Percentiles rank a stretch among this genome's conserved stretches.
Evolutionary conservation across 2,888 invertebrate species (phyloP).

Genomic region (Agrochola lychnidis): DNA sequence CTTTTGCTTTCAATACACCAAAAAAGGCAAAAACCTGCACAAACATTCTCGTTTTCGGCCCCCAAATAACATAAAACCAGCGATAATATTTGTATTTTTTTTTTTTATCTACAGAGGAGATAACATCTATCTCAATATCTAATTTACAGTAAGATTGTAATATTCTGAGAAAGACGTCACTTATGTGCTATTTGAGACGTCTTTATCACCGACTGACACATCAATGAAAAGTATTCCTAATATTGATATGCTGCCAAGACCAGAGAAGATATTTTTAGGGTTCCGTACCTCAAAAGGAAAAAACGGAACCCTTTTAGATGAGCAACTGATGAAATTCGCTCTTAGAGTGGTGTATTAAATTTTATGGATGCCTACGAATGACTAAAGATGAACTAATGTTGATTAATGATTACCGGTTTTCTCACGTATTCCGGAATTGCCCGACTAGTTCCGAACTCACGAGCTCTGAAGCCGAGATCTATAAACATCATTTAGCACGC

Average conservation of each 20-base stretch:
- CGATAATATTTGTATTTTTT: slow-evolving; percentile 1
- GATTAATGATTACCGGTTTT: neutral
- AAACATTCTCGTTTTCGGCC: neutral
- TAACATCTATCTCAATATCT: slow-evolving; percentile 1
- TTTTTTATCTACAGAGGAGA: neutral
- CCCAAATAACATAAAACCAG: neutral
- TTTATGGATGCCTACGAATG: neutral
- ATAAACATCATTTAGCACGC: neutral
- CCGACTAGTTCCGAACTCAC: neutral
- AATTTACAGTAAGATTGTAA: neutral
- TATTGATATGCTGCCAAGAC: neutral
- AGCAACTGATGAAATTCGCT: neutral
- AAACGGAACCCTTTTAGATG: too few species aligned
- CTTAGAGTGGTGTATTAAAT: neutral
- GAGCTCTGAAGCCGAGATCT: neutral
- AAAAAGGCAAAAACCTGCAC: neutral
- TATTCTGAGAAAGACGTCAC: neutral
- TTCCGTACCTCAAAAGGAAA: too few species aligned
- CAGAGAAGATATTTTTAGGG: neutral
- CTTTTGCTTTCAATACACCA: neutral
- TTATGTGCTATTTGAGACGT: neutral
- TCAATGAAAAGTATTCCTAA: neutral
- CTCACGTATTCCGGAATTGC: neutral
- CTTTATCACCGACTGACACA: neutral
- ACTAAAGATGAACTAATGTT: neutral